Conservation (phyloP, 1,140 invertebrate genomes). For the Asobara japonica region DNA sequence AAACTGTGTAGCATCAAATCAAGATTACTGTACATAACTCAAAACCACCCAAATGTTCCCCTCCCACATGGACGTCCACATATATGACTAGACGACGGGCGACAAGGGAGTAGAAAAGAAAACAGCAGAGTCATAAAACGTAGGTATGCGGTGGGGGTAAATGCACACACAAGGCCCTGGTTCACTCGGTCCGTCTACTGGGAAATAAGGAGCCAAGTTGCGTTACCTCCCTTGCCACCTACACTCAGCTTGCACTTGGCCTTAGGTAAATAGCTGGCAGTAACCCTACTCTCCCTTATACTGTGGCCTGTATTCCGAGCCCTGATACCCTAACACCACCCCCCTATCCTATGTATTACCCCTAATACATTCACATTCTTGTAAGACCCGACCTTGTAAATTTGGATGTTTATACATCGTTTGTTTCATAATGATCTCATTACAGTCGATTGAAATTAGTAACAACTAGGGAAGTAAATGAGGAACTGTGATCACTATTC, state of each 20-base stretch:
- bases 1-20: too few relatives aligned
- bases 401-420: not conserved
- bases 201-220: conserved; percentile 65
- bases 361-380: not conserved
- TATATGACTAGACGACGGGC: too few relatives aligned
- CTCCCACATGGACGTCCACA: too few relatives aligned
- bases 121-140: not conserved
- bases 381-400: not conserved
- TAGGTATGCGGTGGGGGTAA: conserved; percentile 35
- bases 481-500: too few relatives aligned
- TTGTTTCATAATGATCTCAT: conserved; percentile 1
- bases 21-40: too few relatives aligned
- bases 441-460: conserved; percentile 3
- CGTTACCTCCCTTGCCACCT: conserved; percentile 38
- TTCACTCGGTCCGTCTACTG: conserved; percentile 53
- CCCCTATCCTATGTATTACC: not conserved
- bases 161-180: conserved; percentile 4
- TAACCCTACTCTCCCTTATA: conserved; percentile 38
- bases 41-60: too few relatives aligned
- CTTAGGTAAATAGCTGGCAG: conserved; percentile 57
- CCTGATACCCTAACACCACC: conserved; percentile 26
- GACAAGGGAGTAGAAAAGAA: too few relatives aligned
- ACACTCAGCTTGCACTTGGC: conserved; percentile 42
- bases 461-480: too few relatives aligned
- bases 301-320: conserved; percentile 30